These are phyloP conservation scores for Acridotheres tristis DNA, from an alignment of 2,797 vertebrate genomes.

Conservation along the genomic window DNA sequence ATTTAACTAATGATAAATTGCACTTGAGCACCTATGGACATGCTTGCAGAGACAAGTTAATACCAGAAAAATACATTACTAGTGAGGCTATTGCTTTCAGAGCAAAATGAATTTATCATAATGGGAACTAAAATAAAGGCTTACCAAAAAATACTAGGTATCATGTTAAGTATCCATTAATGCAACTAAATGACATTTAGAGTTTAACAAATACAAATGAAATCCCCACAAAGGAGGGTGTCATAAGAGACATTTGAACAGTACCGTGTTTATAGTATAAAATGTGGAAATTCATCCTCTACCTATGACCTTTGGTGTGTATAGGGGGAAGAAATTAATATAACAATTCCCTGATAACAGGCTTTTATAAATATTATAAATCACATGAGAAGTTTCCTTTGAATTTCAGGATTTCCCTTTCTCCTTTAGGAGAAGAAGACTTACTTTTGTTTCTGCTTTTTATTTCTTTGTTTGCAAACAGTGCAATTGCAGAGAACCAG, in stretches of 20 bases:
- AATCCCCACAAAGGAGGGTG: background rate
- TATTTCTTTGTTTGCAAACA: background rate
- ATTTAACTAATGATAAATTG: slow-evolving; percentile 66
- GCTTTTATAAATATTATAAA: slow-evolving; percentile 25
- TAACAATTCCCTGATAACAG: background rate
- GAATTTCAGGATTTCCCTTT: slow-evolving; percentile 50
- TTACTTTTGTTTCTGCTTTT: background rate
- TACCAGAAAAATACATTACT: slow-evolving; percentile 45
- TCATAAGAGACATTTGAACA: background rate
- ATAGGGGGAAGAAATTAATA: slow-evolving; percentile 28
- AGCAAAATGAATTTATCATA: slow-evolving; percentile 49
- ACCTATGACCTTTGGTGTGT: background rate
- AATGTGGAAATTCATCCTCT: background rate
- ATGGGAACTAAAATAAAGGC: slow-evolving; percentile 48
- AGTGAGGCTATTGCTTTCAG: slow-evolving; percentile 20
- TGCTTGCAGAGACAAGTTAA: slow-evolving; percentile 29
- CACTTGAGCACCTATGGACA: slow-evolving; percentile 47
- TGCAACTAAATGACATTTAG: background rate
- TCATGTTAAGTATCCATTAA: slow-evolving; percentile 40
- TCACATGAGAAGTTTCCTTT: slow-evolving; percentile 12
- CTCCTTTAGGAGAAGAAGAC: background rate
- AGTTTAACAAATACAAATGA: slow-evolving; percentile 11
- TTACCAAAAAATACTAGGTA: slow-evolving; percentile 50
- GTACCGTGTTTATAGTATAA: background rate
- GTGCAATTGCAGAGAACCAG: background rate